Evolutionary conservation across 2,888 invertebrate genomes (phyloP).

Genomic region (Drosophila quinaria): DNA sequence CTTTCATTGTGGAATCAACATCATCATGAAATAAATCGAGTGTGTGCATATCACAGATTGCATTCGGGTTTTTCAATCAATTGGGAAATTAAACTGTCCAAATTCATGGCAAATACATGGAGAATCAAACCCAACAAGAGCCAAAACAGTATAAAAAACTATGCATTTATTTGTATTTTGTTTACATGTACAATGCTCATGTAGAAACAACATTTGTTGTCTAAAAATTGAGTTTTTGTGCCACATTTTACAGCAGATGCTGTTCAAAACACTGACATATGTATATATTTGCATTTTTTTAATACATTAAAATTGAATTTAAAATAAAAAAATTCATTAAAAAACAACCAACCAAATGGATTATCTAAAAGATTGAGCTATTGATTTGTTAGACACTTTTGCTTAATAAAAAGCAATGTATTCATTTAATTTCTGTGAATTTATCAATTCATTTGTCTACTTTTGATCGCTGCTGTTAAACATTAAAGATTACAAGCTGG

Average conservation of each 20-base stretch:
- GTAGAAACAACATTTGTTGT: slow-evolving; percentile 5
- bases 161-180: slow-evolving; percentile 9
- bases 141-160: slow-evolving; percentile 5
- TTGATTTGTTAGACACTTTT: slow-evolving; percentile 21
- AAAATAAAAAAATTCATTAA: slow-evolving; percentile 9
- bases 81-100: slow-evolving; percentile 55
- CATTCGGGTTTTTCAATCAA: slow-evolving; percentile 64
- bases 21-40: slow-evolving; percentile 55
- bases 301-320: slow-evolving; percentile 41
- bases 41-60: slow-evolving; percentile 58
- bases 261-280: slow-evolving; percentile 9
- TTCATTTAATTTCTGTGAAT: slow-evolving; percentile 3
- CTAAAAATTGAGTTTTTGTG: slow-evolving; percentile 11
- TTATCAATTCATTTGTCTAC: not conserved
- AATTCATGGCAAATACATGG: slow-evolving; percentile 57
- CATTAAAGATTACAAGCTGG: not conserved
- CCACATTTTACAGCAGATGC: slow-evolving; percentile 13
- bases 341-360: slow-evolving; percentile 8
- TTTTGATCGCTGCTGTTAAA: not conserved
- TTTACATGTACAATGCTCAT: not conserved
- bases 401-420: slow-evolving; percentile 1
- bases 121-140: slow-evolving; percentile 42
- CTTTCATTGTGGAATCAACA: slow-evolving; percentile 21
- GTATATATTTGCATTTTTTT: slow-evolving; percentile 22
- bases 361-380: slow-evolving; percentile 28